These are phyloP conservation scores for Rutpela maculata DNA, from an alignment of 2,888 invertebrate genomes.

Conservation along the genomic window DNA sequence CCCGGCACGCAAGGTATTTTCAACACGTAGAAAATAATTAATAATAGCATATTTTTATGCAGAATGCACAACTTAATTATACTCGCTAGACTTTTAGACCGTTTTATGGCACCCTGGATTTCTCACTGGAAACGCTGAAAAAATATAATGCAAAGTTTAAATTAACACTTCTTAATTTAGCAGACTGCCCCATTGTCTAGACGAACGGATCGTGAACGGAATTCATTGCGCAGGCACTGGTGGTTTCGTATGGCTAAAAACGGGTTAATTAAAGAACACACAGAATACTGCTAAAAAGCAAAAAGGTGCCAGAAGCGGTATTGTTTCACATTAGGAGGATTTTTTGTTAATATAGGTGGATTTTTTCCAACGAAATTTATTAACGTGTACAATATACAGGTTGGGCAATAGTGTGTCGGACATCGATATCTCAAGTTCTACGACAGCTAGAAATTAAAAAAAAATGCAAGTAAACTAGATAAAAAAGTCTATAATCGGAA, in stretches of 20 bases:
- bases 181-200: slow-evolving; percentile 36
- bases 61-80: slow-evolving; percentile 60
- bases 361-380: too few species aligned
- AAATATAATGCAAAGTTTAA: slow-evolving; percentile 27
- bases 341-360: too few species aligned
- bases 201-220: slow-evolving; percentile 39
- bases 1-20: slow-evolving; percentile 48
- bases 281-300: not conserved
- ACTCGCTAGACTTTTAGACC: slow-evolving; percentile 37
- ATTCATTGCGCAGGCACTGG: slow-evolving; percentile 16
- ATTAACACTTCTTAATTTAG: slow-evolving; percentile 44
- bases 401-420: too few species aligned
- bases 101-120: slow-evolving; percentile 28
- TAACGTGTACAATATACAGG: too few species aligned
- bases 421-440: too few species aligned
- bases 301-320: not conserved
- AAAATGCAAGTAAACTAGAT: too few species aligned
- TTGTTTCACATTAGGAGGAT: not conserved
- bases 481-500: too few species aligned
- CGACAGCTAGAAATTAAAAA: too few species aligned
- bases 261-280: slow-evolving; percentile 11
- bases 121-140: slow-evolving; percentile 9
- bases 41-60: slow-evolving; percentile 62
- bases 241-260: slow-evolving; percentile 5
- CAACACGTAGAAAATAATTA: slow-evolving; percentile 60